Percentiles rank a stretch among this genome's conserved stretches.
Evolutionary conservation across 2,113 vertebrate species (phyloP).

Genomic region (Elgaria multicarinata): DNA sequence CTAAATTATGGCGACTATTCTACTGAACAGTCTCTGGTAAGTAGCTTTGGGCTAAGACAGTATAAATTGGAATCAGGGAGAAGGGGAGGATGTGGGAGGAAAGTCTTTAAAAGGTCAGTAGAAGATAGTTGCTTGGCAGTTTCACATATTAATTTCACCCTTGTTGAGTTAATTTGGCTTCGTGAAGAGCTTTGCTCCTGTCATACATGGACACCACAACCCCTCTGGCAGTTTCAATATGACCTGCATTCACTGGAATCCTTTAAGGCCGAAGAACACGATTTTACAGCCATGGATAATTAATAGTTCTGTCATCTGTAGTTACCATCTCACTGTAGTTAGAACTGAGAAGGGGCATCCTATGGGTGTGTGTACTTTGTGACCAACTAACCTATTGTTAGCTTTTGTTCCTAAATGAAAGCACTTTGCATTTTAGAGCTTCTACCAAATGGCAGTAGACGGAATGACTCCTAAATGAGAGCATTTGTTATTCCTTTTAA

Average conservation of each 20-base stretch:
- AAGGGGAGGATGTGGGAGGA: not conserved
- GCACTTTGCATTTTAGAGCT: not conserved
- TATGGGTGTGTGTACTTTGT: not conserved
- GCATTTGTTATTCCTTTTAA: not conserved
- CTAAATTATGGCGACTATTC: not conserved
- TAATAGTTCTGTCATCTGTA: slow-evolving; percentile 16
- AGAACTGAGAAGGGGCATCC: not conserved
- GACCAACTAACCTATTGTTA: not conserved
- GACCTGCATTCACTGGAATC: not conserved
- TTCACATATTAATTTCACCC: not conserved
- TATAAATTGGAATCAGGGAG: not conserved
- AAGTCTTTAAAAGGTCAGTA: not conserved
- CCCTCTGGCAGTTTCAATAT: slow-evolving; percentile 4
- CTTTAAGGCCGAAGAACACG: not conserved
- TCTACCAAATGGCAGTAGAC: not conserved
- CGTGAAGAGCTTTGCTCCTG: not conserved
- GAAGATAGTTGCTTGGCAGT: not conserved
- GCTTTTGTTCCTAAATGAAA: not conserved
- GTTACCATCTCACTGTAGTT: not conserved
- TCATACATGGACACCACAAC: not conserved
- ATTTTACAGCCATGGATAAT: not conserved
- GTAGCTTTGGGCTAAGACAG: not conserved
- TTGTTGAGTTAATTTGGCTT: not conserved
- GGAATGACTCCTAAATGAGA: not conserved
- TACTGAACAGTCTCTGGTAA: not conserved